These are phyloP conservation scores for Geotrypetes seraphini DNA, from an alignment of 2,797 vertebrate species.

Conservation along the genomic window DNA sequence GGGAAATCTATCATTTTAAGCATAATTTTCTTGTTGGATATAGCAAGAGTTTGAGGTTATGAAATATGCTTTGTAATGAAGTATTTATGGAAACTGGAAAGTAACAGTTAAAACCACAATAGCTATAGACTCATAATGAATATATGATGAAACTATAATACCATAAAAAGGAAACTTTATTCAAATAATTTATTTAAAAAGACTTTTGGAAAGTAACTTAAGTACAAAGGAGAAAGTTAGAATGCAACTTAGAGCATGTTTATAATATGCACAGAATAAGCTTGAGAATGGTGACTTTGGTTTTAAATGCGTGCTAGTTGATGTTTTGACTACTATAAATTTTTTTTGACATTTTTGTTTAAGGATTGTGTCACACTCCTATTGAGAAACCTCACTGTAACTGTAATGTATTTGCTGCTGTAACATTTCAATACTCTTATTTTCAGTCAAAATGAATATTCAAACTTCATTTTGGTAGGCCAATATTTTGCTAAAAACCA, in stretches of 20 bases:
- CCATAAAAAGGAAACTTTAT: slow-evolving; percentile 58
- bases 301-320: slow-evolving; percentile 73
- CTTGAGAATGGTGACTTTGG: slow-evolving; percentile 72
- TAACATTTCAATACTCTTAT: slow-evolving; percentile 65
- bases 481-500: slow-evolving; percentile 85
- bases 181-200: slow-evolving; percentile 51
- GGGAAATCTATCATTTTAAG: no score
- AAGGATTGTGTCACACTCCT: slow-evolving; percentile 73
- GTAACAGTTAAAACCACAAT: slow-evolving; percentile 40
- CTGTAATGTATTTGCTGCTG: slow-evolving; percentile 84
- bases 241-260: slow-evolving; percentile 90
- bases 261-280: slow-evolving; percentile 82
- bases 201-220: slow-evolving; percentile 57
- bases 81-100: slow-evolving; percentile 50
- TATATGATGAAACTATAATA: slow-evolving; percentile 63
- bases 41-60: slow-evolving; percentile 59
- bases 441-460: slow-evolving; percentile 62
- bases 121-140: slow-evolving; percentile 50
- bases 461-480: slow-evolving; percentile 51
- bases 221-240: slow-evolving; percentile 71
- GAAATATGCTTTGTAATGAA: no score
- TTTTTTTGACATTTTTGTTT: slow-evolving; percentile 50
- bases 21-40: slow-evolving; percentile 58
- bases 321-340: slow-evolving; percentile 67
- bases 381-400: slow-evolving; percentile 82